Percentiles rank a stretch among this genome's conserved stretches.
Conservation (phyloP, 1,140 invertebrate genomes). For the Saccostrea glomerata region DNA sequence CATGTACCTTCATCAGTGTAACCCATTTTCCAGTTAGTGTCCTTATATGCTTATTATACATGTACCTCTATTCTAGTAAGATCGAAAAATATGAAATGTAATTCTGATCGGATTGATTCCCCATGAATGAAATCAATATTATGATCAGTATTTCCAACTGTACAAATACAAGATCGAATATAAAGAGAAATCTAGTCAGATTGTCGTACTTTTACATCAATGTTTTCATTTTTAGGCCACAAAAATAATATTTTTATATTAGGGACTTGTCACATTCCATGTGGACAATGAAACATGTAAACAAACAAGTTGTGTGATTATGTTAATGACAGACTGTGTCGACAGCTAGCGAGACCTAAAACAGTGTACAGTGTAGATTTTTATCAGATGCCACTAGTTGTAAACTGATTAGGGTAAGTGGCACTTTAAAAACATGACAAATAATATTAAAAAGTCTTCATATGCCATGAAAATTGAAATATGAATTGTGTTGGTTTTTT, state of each 20-base stretch:
- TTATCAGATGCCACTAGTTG: neutral
- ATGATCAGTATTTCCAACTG: too few relatives aligned
- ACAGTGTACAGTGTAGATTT: neutral
- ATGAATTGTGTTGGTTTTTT: too few relatives aligned
- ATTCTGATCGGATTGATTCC: neutral
- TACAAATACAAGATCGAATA: neutral
- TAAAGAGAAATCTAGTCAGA: neutral
- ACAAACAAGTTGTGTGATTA: neutral
- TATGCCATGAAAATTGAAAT: too few relatives aligned
- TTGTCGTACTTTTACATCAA: constrained; percentile 4
- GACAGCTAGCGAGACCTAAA: neutral
- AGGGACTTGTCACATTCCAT: neutral
- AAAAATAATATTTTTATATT: constrained; percentile 1
- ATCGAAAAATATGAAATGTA: neutral
- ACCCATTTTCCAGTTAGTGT: neutral
- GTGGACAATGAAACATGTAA: constrained; percentile 9
- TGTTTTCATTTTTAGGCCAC: constrained; percentile 12
- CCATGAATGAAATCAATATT: neutral
- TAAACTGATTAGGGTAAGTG: neutral
- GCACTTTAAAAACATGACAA: neutral
- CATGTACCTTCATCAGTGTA: neutral
- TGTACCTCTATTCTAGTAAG: neutral
- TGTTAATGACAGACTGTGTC: neutral
- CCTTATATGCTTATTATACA: neutral
- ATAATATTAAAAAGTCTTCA: too few relatives aligned